Evolutionary conservation across 2,113 vertebrate genomes (phyloP).

Genomic region (Apeltes quadracus): DNA sequence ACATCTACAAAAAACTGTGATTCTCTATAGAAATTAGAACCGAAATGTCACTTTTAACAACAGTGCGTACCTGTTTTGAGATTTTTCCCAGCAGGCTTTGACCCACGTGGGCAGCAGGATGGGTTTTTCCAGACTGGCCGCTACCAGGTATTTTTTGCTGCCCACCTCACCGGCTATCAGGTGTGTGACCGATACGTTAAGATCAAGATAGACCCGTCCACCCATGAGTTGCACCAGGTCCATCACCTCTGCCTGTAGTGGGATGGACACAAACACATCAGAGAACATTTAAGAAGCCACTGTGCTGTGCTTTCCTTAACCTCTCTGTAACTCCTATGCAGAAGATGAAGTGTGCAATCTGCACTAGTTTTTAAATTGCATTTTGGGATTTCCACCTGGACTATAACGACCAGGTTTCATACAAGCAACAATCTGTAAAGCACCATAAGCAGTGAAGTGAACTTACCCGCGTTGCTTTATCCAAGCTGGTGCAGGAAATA

Average conservation of each 20-base stretch:
- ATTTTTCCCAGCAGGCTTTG: conserved; percentile 90
- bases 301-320: not conserved
- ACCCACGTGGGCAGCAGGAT: conserved; percentile 93
- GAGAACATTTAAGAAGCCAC: not conserved
- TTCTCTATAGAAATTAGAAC: not conserved
- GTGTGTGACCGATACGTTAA: conserved; percentile 92
- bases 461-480: conserved; percentile 89
- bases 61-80: conserved; percentile 86
- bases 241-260: conserved; percentile 89
- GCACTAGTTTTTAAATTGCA: not conserved
- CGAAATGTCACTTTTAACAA: not conserved
- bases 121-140: conserved; percentile 92
- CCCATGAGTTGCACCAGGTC: conserved; percentile 94
- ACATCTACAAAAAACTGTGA: not conserved
- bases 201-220: conserved; percentile 88
- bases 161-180: conserved; percentile 97
- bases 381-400: not conserved
- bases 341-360: not conserved
- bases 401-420: not conserved
- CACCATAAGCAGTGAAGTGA: not conserved
- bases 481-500: conserved; percentile 92
- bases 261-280: not conserved
- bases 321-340: not conserved
- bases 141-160: conserved; percentile 97
- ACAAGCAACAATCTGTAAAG: not conserved